These are phyloP conservation scores for Drosophila santomea DNA, from an alignment of 1,140 invertebrate species.

Conservation along the genomic window DNA sequence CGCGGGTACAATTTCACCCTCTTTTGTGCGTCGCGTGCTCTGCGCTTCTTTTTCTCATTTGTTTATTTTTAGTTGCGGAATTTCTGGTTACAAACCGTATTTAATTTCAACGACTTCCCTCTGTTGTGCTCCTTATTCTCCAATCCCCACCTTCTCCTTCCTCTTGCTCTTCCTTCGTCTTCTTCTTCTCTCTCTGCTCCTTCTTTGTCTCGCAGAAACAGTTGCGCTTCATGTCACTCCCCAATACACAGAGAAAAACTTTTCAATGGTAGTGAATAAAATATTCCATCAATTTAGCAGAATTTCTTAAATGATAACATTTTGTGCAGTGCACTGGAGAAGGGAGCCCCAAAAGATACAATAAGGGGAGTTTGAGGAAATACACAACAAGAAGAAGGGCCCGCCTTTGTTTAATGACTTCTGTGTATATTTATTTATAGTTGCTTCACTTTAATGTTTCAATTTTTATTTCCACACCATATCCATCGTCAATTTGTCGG, in stretches of 20 bases:
- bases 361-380: slow-evolving; percentile 6
- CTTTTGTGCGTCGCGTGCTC: slow-evolving; percentile 38
- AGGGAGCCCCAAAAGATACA: slow-evolving; percentile 4
- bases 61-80: slow-evolving; percentile 77
- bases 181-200: slow-evolving; percentile 9
- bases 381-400: slow-evolving; percentile 26
- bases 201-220: slow-evolving; percentile 64
- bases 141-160: background rate
- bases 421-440: slow-evolving; percentile 54
- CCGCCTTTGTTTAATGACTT: slow-evolving; percentile 30
- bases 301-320: too few species aligned
- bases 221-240: slow-evolving; percentile 58
- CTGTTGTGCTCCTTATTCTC: slow-evolving; percentile 28
- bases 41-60: slow-evolving; percentile 48
- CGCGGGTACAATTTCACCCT: slow-evolving; percentile 21
- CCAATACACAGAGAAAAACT: background rate
- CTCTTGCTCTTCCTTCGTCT: slow-evolving; percentile 5
- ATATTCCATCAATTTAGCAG: too few species aligned
- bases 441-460: slow-evolving; percentile 31
- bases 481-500: slow-evolving; percentile 42
- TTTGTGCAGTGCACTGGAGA: slow-evolving; percentile 1
- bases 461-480: slow-evolving; percentile 31
- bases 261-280: too few species aligned
- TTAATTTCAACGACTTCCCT: slow-evolving; percentile 61
- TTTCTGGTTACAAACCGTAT: slow-evolving; percentile 75